These are phyloP conservation scores for Tenrec ecaudatus DNA, from an alignment of 2,113 vertebrate species.

Conservation along the genomic window DNA sequence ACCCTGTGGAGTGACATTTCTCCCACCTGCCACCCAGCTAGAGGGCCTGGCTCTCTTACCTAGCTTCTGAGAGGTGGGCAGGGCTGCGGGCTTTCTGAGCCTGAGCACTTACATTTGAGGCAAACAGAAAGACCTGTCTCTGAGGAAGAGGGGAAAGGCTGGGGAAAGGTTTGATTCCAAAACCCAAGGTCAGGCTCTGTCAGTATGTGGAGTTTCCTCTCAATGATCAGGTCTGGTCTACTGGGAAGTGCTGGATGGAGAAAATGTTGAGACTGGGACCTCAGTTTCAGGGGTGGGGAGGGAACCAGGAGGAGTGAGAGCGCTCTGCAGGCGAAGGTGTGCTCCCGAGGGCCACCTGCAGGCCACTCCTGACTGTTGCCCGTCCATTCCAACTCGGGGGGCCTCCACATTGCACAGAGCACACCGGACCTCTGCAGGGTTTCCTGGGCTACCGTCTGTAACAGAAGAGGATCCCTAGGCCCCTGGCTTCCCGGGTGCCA, in stretches of 20 bases:
- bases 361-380: not conserved
- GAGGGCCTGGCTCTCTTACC: not conserved
- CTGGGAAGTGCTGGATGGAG: not conserved
- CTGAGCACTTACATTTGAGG: not conserved
- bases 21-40: slow-evolving; percentile 18
- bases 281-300: not conserved
- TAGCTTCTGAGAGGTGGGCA: slow-evolving; percentile 20
- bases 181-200: not conserved
- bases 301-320: not conserved
- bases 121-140: not conserved
- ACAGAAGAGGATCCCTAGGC: not conserved
- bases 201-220: not conserved
- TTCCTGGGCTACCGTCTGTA: not conserved
- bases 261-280: not conserved
- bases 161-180: not conserved
- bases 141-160: not conserved
- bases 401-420: not conserved
- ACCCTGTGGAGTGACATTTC: slow-evolving; percentile 40
- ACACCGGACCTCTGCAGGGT: not conserved
- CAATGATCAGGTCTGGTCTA: not conserved
- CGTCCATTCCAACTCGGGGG: not conserved
- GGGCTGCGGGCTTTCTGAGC: not conserved
- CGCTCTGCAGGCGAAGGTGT: no score
- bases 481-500: not conserved
- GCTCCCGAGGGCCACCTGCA: not conserved